Conservation (phyloP, 2,888 invertebrate genomes). For the Calameuta idolon region DNA sequence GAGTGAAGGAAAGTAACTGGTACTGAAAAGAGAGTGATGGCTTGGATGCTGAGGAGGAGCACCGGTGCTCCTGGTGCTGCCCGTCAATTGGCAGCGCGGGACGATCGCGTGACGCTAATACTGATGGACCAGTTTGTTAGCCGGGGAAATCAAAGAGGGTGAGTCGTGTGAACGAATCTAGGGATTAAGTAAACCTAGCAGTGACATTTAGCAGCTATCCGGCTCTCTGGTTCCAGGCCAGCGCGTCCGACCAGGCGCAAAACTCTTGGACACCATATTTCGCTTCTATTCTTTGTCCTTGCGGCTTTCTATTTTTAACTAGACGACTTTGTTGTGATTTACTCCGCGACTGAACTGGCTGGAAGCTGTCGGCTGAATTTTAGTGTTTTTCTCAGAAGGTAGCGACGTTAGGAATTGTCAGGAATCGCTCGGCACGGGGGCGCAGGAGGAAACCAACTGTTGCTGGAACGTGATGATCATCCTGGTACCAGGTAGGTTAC, state of each 20-base stretch:
- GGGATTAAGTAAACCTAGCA: conserved; percentile 54
- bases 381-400: neutral
- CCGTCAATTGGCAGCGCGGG: conserved; percentile 7
- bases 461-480: neutral
- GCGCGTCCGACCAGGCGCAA: conserved; percentile 24
- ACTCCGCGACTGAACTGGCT: neutral
- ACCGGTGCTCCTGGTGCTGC: neutral
- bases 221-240: conserved; percentile 45
- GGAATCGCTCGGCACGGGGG: neutral
- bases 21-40: neutral
- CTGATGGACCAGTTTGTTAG: conserved; percentile 42
- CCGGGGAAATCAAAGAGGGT: conserved; percentile 51
- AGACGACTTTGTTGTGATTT: neutral
- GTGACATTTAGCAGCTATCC: conserved; percentile 59
- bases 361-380: neutral
- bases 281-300: neutral
- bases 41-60: neutral
- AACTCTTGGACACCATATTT: neutral
- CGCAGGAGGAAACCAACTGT: neutral
- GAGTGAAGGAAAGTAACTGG: neutral
- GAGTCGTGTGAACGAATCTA: conserved; percentile 60
- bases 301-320: neutral
- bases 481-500: neutral
- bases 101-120: conserved; percentile 60
- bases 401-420: neutral